Percentiles rank a stretch among this genome's conserved stretches.
phyloP scores from a whole-genome alignment of 2,797 vertebrate species.

The Gobionotothen gibberifrons region DNA sequence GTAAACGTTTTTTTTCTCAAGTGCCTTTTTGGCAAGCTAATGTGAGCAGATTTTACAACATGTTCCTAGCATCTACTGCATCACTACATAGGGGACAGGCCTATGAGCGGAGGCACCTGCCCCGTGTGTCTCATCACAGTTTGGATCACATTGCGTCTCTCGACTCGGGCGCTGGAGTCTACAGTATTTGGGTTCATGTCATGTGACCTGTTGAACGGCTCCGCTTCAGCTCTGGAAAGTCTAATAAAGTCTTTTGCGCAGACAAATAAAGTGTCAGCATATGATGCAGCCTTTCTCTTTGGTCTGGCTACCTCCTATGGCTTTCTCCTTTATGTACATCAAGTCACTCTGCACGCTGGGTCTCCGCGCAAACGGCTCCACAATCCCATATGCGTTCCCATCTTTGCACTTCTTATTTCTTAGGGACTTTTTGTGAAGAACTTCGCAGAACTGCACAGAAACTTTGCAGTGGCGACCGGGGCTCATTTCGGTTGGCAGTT shows the following conservation, averaged over 20 bases:
- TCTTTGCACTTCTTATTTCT: constrained; percentile 88
- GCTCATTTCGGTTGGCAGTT: constrained; percentile 97
- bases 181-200: constrained; percentile 5
- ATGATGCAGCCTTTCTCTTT: constrained; percentile 95
- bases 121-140: constrained; percentile 2
- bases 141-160: constrained; percentile 7
- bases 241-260: constrained; percentile 22
- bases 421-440: constrained; percentile 91
- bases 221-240: constrained; percentile 22
- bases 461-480: constrained; percentile 95
- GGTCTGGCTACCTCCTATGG: constrained; percentile 86
- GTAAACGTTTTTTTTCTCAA: constrained; percentile 69
- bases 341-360: constrained; percentile 99
- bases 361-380: constrained; percentile 93
- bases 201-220: constrained; percentile 3
- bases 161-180: neutral
- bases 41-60: constrained; percentile 61
- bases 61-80: constrained; percentile 48
- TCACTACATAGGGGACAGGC: constrained; percentile 16
- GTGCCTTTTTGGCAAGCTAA: constrained; percentile 29
- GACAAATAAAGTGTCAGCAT: constrained; percentile 83
- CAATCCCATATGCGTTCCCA: constrained; percentile 92
- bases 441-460: constrained; percentile 92
- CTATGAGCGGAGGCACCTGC: constrained; percentile 6
- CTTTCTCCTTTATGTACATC: constrained; percentile 96